Percentiles rank a stretch among this genome's conserved stretches.
phyloP scores from a whole-genome alignment of 2,888 invertebrate species.

The Tiphia femorata region DNA sequence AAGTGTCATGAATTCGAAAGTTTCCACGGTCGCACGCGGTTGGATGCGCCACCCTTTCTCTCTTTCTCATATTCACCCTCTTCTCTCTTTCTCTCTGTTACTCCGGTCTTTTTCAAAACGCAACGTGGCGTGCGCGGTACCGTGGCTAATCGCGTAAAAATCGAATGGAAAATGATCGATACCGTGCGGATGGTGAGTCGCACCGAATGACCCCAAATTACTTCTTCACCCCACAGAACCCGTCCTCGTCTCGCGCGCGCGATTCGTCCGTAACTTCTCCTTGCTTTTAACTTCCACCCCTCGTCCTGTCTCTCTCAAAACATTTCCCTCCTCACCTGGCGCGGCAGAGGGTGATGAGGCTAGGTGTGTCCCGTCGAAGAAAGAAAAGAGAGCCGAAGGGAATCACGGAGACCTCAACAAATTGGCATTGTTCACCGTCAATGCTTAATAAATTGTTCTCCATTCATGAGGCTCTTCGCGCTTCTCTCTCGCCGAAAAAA shows the following conservation, averaged over 20 bases:
- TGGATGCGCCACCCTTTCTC: constrained; percentile 13
- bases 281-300: too few relatives aligned
- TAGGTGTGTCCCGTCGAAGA: too few relatives aligned
- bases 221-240: too few relatives aligned
- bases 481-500: constrained; percentile 6
- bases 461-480: constrained; percentile 13
- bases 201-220: too few relatives aligned
- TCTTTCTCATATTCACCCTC: constrained; percentile 8
- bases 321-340: too few relatives aligned
- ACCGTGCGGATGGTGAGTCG: constrained; percentile 33
- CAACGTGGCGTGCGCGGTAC: constrained; percentile 30
- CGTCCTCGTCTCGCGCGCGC: too few relatives aligned
- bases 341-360: too few relatives aligned
- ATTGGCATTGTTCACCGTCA: constrained; percentile 52
- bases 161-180: constrained; percentile 58
- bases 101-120: constrained; percentile 6
- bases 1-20: constrained; percentile 51
- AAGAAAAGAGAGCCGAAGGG: constrained; percentile 13
- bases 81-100: constrained; percentile 6
- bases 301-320: too few relatives aligned
- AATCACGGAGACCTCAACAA: constrained; percentile 42
- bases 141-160: constrained; percentile 55
- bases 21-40: constrained; percentile 21
- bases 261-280: too few relatives aligned
- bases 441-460: constrained; percentile 54